Conservation (phyloP, 2,797 vertebrate species). For the Eleutherodactylus coqui region DNA sequence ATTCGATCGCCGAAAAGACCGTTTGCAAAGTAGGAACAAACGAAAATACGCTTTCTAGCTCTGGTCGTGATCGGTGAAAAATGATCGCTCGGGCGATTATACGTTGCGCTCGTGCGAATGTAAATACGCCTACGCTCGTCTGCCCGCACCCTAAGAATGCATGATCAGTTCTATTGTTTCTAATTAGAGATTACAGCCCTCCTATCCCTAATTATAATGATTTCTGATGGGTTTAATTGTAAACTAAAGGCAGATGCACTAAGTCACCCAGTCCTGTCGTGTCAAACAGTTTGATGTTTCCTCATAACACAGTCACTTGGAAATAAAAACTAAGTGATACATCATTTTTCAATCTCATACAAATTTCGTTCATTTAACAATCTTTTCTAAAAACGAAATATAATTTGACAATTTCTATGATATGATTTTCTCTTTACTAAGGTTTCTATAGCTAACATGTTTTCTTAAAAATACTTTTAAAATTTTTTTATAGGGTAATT, state of each 20-base stretch:
- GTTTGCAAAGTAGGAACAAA: too few species aligned
- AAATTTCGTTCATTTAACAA: neutral
- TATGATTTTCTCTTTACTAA: too few species aligned
- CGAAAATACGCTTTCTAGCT: too few species aligned
- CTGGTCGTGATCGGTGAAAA: too few species aligned
- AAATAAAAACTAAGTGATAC: neutral
- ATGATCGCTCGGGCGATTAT: too few species aligned
- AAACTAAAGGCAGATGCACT: neutral
- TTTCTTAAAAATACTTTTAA: too few species aligned
- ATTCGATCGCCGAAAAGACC: too few species aligned
- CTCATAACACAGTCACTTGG: neutral
- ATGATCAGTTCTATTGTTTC: neutral
- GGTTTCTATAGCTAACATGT: too few species aligned
- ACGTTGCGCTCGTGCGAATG: too few species aligned
- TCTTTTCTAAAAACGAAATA: neutral
- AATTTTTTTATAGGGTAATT: too few species aligned
- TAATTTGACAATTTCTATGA: too few species aligned
- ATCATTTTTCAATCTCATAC: neutral
- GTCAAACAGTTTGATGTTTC: neutral
- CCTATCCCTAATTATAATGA: neutral
- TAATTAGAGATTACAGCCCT: conserved; percentile 4
- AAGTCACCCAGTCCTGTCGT: neutral
- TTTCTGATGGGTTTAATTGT: neutral
- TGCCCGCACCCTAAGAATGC: neutral
- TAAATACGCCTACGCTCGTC: too few species aligned